A percentile compares a stretch with the other conserved stretches of the same genome.
Conservation (phyloP, 2,888 invertebrate species). For the Diarsia brunnea region DNA sequence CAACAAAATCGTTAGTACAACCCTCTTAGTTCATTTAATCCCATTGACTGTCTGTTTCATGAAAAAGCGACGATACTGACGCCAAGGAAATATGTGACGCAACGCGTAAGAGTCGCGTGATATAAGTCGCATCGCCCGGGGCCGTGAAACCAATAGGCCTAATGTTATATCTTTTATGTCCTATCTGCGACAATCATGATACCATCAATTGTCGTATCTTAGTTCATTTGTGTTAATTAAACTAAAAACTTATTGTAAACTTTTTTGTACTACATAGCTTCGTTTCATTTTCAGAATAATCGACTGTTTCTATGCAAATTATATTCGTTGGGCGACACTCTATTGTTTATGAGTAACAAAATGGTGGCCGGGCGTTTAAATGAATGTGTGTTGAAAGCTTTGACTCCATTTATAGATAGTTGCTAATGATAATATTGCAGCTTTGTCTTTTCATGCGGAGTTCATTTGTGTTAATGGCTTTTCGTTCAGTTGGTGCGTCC, state of each 20-base stretch:
- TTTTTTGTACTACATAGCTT: slow-evolving; percentile 45
- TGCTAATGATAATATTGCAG: slow-evolving; percentile 21
- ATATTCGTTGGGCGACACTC: slow-evolving; percentile 44
- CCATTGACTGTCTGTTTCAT: not conserved
- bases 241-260: slow-evolving; percentile 27
- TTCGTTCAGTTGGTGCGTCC: slow-evolving; percentile 15
- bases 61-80: no score
- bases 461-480: slow-evolving; percentile 33
- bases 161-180: not conserved
- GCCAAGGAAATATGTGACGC: not conserved
- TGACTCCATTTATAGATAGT: slow-evolving; percentile 30
- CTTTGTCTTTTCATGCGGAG: slow-evolving; percentile 24
- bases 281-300: slow-evolving; percentile 39
- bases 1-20: no score
- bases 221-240: slow-evolving; percentile 34
- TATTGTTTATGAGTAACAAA: slow-evolving; percentile 63
- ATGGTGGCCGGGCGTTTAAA: slow-evolving; percentile 40
- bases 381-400: slow-evolving; percentile 49
- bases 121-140: not conserved
- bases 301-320: slow-evolving; percentile 67
- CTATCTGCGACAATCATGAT: slow-evolving; percentile 1
- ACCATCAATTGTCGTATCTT: no score
- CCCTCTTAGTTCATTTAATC: no score
- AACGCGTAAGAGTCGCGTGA: not conserved
- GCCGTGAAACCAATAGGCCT: no score